Percentiles rank a stretch among this genome's conserved stretches.
These are phyloP conservation scores for Heliconius hortense DNA, from an alignment of 2,888 invertebrate genomes.

Conservation along the genomic window DNA sequence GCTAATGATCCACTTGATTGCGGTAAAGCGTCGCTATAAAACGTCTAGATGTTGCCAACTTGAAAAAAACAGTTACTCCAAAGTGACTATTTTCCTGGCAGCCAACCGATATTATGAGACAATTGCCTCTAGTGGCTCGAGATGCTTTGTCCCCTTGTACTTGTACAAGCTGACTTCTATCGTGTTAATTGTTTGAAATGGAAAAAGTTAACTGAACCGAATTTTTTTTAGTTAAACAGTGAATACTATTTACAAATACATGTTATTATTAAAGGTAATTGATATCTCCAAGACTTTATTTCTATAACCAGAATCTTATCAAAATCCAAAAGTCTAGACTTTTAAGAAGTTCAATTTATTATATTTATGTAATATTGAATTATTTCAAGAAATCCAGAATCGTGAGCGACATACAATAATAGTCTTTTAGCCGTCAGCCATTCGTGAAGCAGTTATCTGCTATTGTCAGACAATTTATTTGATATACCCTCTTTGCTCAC, in stretches of 20 bases:
- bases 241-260: neutral
- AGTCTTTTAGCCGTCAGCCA: conserved; percentile 42
- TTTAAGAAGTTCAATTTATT: neutral
- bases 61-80: conserved; percentile 76
- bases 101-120: conserved; percentile 71
- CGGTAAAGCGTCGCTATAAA: conserved; percentile 80
- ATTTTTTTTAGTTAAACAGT: neutral
- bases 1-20: conserved; percentile 81
- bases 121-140: conserved; percentile 72
- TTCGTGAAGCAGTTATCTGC: conserved; percentile 45
- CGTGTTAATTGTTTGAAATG: conserved; percentile 38
- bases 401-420: conserved; percentile 42
- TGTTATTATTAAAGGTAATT: neutral
- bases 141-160: conserved; percentile 62
- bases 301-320: neutral
- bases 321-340: conserved; percentile 4
- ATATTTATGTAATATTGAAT: conserved; percentile 19
- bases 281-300: neutral
- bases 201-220: conserved; percentile 7
- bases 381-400: conserved; percentile 35
- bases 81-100: conserved; percentile 79
- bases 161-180: conserved; percentile 54
- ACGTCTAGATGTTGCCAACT: conserved; percentile 78
- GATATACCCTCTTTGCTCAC: conserved; percentile 55
- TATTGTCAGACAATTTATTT: conserved; percentile 48